Percentiles rank a stretch among this genome's conserved stretches.
These are phyloP conservation scores for Spheniscus mendiculus DNA, from an alignment of 2,113 vertebrate species.

Conservation along the genomic window DNA sequence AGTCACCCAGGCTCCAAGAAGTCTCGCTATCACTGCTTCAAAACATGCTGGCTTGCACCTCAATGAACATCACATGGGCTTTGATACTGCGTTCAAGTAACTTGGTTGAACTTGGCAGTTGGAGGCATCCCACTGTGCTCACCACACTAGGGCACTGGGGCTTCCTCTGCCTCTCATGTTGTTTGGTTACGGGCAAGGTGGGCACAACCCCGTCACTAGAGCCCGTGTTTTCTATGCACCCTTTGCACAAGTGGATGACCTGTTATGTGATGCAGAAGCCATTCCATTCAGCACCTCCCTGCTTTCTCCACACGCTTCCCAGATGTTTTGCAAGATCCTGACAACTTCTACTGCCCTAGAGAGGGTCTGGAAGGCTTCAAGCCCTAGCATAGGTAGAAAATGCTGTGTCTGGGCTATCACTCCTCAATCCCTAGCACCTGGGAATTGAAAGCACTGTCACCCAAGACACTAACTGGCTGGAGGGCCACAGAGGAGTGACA, in stretches of 20 bases:
- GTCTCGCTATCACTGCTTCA: conserved; percentile 57
- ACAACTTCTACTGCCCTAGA: background rate
- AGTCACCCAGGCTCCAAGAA: conserved; percentile 53
- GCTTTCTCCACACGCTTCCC: background rate
- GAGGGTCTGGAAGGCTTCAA: background rate
- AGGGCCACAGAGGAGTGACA: background rate
- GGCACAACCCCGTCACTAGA: background rate
- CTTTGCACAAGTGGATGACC: background rate
- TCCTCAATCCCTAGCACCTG: background rate
- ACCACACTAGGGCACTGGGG: background rate
- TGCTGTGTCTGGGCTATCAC: background rate
- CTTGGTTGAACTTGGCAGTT: background rate
- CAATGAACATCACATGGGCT: conserved; percentile 39
- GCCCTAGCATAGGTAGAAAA: background rate
- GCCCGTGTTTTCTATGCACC: background rate
- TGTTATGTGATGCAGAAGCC: accelerated
- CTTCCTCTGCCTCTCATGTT: background rate
- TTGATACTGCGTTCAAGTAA: conserved; percentile 35
- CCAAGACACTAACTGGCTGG: background rate
- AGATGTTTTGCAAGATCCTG: background rate
- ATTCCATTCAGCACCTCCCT: background rate
- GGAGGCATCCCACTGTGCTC: background rate
- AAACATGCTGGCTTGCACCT: conserved; percentile 47
- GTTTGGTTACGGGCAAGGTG: background rate
- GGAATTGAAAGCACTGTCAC: background rate